Evolutionary conservation across 1,140 invertebrate species (phyloP), one percentile per base, ranked within the genome.

Genomic region (Drosophila tani): DNA sequence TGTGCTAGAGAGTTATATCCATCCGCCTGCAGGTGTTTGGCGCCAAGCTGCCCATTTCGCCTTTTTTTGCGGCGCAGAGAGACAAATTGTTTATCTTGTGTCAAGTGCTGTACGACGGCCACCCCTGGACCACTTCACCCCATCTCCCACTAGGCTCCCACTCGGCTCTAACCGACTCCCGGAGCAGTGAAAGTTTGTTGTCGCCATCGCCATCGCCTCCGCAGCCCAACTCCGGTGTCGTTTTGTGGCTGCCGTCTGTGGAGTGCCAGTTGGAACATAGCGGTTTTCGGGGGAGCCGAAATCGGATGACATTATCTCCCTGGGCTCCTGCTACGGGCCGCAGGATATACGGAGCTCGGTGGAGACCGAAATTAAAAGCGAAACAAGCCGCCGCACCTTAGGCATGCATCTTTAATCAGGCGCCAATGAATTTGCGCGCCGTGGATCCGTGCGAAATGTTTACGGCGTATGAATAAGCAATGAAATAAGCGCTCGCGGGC

Each of bases 1-100:
- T 19, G 64, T 73, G 53, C 46, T 35, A 74, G 53, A 60, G 43
- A 69, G 17, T 32, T 14, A 24, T n/a, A 55, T 21, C 32, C 32
- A 38, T 21, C 53, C 47, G 69, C 60, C 43, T 71, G 64, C 81
- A 88, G 81, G 81, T 90, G 78, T 88, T 88, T 88, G 85, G 85
- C 85, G 85, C 81, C 84, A 88, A 88, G 85, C 75, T 88, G 85
- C 58, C 84, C 85, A 81, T 75, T 85, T 85, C 53, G 76, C 38
- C 60, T 64, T 63, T 63, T 67, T 81, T 77, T 74, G 81, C 41
- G 71, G 53, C 60, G 49, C 71, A 75, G 51, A 87, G 76, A 81
- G 86, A 90, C 85, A 90, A 88, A 90, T 88, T 88, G 81, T 88
- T 88, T 88, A 88, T 90, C 78, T 88, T 85, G 85, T 85, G 85